Evolutionary conservation across 2,797 vertebrate genomes (phyloP).

Genomic region (Coilia nasus): DNA sequence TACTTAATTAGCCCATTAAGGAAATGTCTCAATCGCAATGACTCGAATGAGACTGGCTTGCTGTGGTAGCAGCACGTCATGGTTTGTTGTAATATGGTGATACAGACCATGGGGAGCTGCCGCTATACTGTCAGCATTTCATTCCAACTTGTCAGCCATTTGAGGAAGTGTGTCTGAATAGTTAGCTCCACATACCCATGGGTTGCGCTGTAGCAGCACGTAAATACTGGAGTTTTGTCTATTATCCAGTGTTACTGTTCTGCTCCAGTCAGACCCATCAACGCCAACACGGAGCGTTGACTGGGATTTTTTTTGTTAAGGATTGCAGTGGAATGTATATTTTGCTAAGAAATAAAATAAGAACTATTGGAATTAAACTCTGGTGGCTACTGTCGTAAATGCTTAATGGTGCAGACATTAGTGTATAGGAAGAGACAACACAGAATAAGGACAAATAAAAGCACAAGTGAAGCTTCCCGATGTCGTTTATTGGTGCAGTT

Average conservation of each 20-base stretch:
- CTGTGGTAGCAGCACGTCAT: constrained; percentile 78
- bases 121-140: constrained; percentile 33
- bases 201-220: constrained; percentile 79
- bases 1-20: background rate
- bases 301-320: too few species aligned
- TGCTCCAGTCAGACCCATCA: constrained; percentile 76
- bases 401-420: background rate
- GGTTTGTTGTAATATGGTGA: constrained; percentile 80
- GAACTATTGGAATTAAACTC: background rate
- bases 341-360: background rate
- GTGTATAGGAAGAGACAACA: background rate
- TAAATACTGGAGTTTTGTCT: constrained; percentile 80
- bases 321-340: background rate
- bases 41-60: background rate
- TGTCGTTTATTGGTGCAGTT: background rate
- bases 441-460: background rate
- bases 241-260: constrained; percentile 82
- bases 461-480: background rate
- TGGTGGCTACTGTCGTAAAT: background rate
- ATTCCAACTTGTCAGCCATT: constrained; percentile 37
- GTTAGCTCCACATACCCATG: constrained; percentile 44
- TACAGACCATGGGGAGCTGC: constrained; percentile 82
- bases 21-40: background rate
- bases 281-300: constrained; percentile 20
- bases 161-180: background rate